phyloP scores from a whole-genome alignment of 2,888 invertebrate species.

The Coelinius sp. region DNA sequence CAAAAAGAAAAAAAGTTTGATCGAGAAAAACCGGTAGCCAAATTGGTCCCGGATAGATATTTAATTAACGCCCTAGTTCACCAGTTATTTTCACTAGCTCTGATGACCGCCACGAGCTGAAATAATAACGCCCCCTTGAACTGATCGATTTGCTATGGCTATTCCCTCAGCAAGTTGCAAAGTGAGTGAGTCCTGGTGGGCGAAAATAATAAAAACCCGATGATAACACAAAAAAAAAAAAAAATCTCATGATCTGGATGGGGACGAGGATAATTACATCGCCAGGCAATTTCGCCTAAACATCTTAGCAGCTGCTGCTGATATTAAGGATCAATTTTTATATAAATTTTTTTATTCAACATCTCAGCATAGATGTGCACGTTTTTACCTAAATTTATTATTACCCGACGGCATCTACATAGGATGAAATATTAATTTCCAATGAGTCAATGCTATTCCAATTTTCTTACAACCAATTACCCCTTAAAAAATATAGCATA shows the following conservation, averaged over 20 bases:
- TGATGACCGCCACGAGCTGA: constrained; percentile 8
- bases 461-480: constrained; percentile 12
- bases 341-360: constrained; percentile 25
- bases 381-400: constrained; percentile 1
- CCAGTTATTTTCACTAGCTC: not conserved
- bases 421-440: constrained; percentile 3
- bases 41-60: not conserved
- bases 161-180: constrained; percentile 21
- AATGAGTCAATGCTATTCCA: constrained; percentile 3
- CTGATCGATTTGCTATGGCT: constrained; percentile 35
- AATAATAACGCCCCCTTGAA: constrained; percentile 25
- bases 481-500: not conserved
- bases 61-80: constrained; percentile 18
- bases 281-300: constrained; percentile 56
- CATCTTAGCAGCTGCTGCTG: constrained; percentile 55
- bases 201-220: too few relatives aligned
- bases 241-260: constrained; percentile 24
- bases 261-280: constrained; percentile 51
- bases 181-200: constrained; percentile 7
- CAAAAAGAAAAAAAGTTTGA: not conserved
- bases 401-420: constrained; percentile 11
- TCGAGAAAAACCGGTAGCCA: not conserved
- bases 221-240: constrained; percentile 3
- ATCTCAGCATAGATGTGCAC: constrained; percentile 21
- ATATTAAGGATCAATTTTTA: constrained; percentile 38